Base-by-base conservation (phyloP, 2,797 vertebrate genomes). In the Oreortyx pictus region DNA sequence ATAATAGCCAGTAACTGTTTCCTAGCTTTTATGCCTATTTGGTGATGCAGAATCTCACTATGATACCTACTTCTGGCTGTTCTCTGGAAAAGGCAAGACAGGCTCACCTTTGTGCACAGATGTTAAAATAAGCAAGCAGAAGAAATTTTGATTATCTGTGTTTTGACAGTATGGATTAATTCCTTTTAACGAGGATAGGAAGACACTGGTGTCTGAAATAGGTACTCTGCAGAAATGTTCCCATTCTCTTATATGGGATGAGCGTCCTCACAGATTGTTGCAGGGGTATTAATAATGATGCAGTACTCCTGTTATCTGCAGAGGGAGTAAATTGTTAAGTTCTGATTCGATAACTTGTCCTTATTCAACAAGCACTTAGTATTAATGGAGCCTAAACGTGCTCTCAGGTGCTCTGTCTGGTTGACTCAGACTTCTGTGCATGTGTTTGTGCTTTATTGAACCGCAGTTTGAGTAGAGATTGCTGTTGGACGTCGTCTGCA, bases 281-380 rank as follows among this genome's bases (percentile, higher is more conserved):
- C 44, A 49, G 77, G 2, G 10, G 35, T 35, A 20, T 73, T 35
- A 10, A 2, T n/a, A 35, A 86, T 74, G 6, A 0, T 60, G 83
- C 78, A 93, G 81, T 86, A 41, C 89, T 92, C 7, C 0, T 52
- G 17, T 64, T 83, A 85, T 91, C 93, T 91, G 86, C 83, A 82
- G 91, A 89, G 85, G 85, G 80, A 92, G 80, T 92, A 76, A 70
- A 73, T 82, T 73, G 74, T 88, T 88, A 61, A 67, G 61, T 18
- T 86, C 82, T 65, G 73, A 90, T 91, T 93, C 46, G 66, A 14
- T 91, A 92, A 88, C 65, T 57, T 89, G 67, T 65, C 91, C 57
- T 84, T 91, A 70, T 49, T 76, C 77, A 73, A 47, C 67, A 82
- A 71, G 39, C 67, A 50, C 52, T 86, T 88, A 37, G 59, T 71